Evolutionary conservation across 1,140 invertebrate genomes (phyloP).

Genomic region (Drosophila busckii): DNA sequence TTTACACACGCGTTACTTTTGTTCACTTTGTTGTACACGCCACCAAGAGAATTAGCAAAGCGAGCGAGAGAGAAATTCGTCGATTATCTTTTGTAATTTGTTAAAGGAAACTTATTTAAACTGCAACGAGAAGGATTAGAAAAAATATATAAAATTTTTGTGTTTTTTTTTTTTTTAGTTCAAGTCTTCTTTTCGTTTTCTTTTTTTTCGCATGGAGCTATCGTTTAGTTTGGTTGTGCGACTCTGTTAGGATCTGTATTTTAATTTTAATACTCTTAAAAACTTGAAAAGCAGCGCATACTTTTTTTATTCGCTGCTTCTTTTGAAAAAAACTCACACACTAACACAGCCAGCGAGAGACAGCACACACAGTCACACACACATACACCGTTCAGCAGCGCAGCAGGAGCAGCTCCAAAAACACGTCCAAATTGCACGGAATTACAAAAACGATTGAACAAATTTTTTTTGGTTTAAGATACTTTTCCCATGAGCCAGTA

Average conservation of each 20-base stretch:
- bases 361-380: constrained; percentile 45
- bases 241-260: constrained; percentile 1
- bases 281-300: constrained; percentile 40
- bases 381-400: constrained; percentile 39
- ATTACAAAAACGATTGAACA: constrained; percentile 55
- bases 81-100: constrained; percentile 44
- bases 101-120: constrained; percentile 58
- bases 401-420: constrained; percentile 31
- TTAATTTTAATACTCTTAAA: constrained; percentile 5
- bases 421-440: constrained; percentile 63
- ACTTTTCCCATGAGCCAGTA: too few relatives aligned
- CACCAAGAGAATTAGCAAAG: constrained; percentile 56
- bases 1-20: constrained; percentile 50
- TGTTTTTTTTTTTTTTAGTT: constrained; percentile 1
- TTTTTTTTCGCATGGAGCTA: not conserved
- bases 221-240: not conserved
- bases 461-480: constrained; percentile 23
- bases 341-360: constrained; percentile 51
- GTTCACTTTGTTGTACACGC: constrained; percentile 36
- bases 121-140: constrained; percentile 62
- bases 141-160: constrained; percentile 46
- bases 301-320: constrained; percentile 35
- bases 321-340: constrained; percentile 51
- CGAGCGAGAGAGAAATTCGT: constrained; percentile 52
- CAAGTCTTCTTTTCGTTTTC: not conserved